These are phyloP conservation scores for Drosophila setosimentum DNA, from an alignment of 2,888 invertebrate species.

Conservation along the genomic window DNA sequence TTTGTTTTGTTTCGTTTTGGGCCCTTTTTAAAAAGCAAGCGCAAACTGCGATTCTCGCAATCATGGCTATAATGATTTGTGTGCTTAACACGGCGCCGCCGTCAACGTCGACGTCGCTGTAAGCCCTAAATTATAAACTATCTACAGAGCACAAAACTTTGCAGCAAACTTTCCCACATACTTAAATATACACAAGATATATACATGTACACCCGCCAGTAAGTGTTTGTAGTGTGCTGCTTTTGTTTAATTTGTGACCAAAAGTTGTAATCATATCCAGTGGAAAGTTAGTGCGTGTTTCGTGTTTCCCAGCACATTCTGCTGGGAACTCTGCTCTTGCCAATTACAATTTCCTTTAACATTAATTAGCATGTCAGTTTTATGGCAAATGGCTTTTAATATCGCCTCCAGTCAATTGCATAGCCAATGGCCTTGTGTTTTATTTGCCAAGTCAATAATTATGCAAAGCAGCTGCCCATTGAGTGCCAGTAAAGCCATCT, in stretches of 20 bases:
- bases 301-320: constrained; percentile 23
- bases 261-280: constrained; percentile 76
- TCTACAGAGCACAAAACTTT: constrained; percentile 61
- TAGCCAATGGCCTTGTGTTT: constrained; percentile 43
- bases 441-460: constrained; percentile 22
- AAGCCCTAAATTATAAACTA: constrained; percentile 75
- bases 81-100: constrained; percentile 65
- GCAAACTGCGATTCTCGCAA: constrained; percentile 49
- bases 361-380: constrained; percentile 76
- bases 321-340: constrained; percentile 30
- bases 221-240: constrained; percentile 33
- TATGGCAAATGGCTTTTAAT: constrained; percentile 71
- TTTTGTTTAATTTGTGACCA: constrained; percentile 69
- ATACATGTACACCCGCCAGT: not conserved
- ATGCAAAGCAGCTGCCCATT: constrained; percentile 49
- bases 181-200: not conserved
- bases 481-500: constrained; percentile 31
- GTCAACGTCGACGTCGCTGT: constrained; percentile 34
- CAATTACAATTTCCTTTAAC: constrained; percentile 76
- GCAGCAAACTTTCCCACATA: constrained; percentile 36
- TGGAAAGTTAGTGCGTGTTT: constrained; percentile 36
- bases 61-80: constrained; percentile 77
- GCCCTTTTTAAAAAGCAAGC: constrained; percentile 35
- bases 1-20: constrained; percentile 32
- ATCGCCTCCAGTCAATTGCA: constrained; percentile 30